phyloP scores from a whole-genome alignment of 2,113 vertebrate genomes.

The Megaceryle maxima region DNA sequence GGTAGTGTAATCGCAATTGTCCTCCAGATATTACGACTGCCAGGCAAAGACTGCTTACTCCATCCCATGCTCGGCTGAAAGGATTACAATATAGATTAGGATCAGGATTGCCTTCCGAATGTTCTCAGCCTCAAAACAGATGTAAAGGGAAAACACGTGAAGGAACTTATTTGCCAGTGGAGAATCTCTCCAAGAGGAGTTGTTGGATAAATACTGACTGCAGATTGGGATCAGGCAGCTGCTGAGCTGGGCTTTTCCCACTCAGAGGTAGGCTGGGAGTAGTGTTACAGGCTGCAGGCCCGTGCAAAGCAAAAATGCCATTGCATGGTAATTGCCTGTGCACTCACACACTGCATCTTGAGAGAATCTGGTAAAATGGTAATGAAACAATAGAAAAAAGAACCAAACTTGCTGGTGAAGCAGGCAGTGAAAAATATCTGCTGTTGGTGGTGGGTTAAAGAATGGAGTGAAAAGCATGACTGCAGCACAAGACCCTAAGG shows the following conservation, averaged over 20 bases:
- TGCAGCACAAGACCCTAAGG: not conserved
- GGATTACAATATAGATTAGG: constrained; percentile 41
- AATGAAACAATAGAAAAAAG: not conserved
- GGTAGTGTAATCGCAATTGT: not conserved
- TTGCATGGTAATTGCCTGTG: not conserved
- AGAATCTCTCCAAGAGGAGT: constrained; percentile 18
- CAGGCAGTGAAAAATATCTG: accelerated
- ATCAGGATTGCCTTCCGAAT: constrained; percentile 18
- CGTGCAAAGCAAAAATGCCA: not conserved
- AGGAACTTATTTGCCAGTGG: not conserved
- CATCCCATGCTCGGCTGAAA: not conserved
- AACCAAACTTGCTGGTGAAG: not conserved
- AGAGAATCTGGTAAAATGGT: not conserved
- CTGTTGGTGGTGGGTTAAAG: not conserved
- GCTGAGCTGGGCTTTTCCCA: not conserved
- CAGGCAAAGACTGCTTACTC: not conserved
- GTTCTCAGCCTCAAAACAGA: constrained; percentile 38
- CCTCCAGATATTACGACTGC: not conserved
- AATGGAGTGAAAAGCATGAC: not conserved
- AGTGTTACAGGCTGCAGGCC: not conserved
- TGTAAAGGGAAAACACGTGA: constrained; percentile 10
- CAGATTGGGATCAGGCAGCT: constrained; percentile 25
- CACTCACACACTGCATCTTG: not conserved
- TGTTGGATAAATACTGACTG: not conserved
- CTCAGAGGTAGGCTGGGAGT: not conserved